phyloP scores from a whole-genome alignment of 2,797 vertebrate genomes.

The Fistularia tabacaria region DNA sequence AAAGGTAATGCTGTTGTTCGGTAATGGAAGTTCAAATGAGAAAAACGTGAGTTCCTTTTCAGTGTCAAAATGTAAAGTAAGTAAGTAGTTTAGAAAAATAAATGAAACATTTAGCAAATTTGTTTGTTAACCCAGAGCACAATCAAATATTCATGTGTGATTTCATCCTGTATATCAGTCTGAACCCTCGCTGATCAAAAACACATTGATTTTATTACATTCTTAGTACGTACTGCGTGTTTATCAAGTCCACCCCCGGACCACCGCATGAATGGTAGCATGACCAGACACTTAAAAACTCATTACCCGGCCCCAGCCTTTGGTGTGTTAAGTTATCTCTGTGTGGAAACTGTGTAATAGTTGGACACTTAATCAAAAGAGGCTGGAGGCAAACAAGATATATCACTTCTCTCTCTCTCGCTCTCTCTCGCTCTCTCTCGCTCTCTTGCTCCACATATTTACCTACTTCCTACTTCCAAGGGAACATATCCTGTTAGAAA shows the following conservation, averaged over 20 bases:
- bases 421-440: slow-evolving; percentile 36
- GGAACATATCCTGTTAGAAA: slow-evolving; percentile 30
- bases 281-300: slow-evolving; percentile 57
- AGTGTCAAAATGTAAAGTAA: neutral
- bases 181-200: slow-evolving; percentile 30
- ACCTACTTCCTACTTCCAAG: slow-evolving; percentile 23
- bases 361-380: slow-evolving; percentile 64
- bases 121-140: slow-evolving; percentile 17
- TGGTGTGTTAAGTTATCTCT: slow-evolving; percentile 38
- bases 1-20: slow-evolving; percentile 24
- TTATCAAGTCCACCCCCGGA: neutral
- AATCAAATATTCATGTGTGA: slow-evolving; percentile 38
- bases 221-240: neutral
- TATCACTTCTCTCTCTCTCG: slow-evolving; percentile 43
- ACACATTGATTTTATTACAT: slow-evolving; percentile 3
- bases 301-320: slow-evolving; percentile 49
- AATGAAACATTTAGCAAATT: slow-evolving; percentile 3
- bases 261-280: slow-evolving; percentile 34
- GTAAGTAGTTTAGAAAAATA: too few relatives aligned
- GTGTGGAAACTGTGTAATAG: slow-evolving; percentile 60
- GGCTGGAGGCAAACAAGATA: slow-evolving; percentile 49
- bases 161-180: slow-evolving; percentile 25
- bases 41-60: too few relatives aligned
- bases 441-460: neutral
- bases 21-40: too few relatives aligned